Base-by-base conservation (phyloP, 2,797 vertebrate species). In the Malacoraja senta region DNA sequence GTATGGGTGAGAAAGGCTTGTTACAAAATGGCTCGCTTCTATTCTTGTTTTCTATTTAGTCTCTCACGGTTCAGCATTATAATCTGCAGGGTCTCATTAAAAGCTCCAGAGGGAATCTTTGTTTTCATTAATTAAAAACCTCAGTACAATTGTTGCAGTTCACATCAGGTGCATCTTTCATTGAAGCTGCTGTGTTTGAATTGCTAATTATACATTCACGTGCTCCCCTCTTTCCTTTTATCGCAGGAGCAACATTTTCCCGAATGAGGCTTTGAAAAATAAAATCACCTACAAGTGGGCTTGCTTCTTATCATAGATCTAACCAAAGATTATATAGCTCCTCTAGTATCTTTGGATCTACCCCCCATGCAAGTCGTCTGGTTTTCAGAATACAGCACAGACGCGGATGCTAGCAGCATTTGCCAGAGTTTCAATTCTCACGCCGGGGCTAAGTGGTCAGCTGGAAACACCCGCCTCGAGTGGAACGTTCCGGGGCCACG, bases 111-210 rank as follows among this genome's bases (percentile, higher is more conserved):
- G 65, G 90, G 90, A 74, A 53, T 53, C 26, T 74, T 92, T 92
- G 44, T 92, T 76, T 92, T 58, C 71, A 92, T 26, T 92, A 53
- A 92, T 92, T 92, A 92, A 76, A 74, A 17, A 92, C 72, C 38
- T 76, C 24, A 92, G 0, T 26, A 38, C 9, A 76, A 74, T 92
- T 29, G 0, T 74, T 76, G 10, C 35, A 53, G 12, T 53, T 44
- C 15, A 12, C n/a, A 53, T 38, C 90, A 91, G 72, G 38, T 2
- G 9, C 35, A 29, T 17, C 21, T 91, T 53, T 58, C 44, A 92
- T 21, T 15, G 12, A 44, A 76, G 35, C 29, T 74, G 90, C 65
- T 72, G 19, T 74, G 68, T 91, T 91, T 72, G 90, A 71, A 26
- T 72, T 15, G 4, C 12, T 13, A 53, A 91, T 72, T 24, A 29